Evolutionary conservation across 2,888 invertebrate species (phyloP).

Genomic region (Megamerina dolium): DNA sequence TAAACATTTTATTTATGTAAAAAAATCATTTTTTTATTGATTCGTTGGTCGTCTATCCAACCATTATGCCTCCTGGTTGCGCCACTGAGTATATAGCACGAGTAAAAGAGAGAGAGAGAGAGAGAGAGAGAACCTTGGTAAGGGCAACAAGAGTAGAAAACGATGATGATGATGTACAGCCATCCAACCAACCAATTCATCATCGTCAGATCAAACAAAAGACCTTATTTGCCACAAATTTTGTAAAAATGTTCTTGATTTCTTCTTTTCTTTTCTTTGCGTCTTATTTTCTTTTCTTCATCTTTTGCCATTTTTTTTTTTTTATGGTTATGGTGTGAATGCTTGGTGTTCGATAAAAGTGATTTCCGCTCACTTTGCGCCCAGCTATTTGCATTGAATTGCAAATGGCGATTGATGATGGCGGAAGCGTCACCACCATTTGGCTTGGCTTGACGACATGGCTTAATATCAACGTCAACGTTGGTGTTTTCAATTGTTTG

Average conservation of each 20-base stretch:
- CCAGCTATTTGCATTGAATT: conserved; percentile 34
- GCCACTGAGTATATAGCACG: too few relatives aligned
- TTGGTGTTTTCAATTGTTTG: conserved; percentile 11
- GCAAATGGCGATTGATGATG: conserved; percentile 33
- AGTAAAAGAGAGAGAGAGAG: too few relatives aligned
- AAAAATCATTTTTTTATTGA: too few relatives aligned
- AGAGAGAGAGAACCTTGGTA: too few relatives aligned
- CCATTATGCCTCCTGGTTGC: too few relatives aligned
- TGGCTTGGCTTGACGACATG: too few relatives aligned
- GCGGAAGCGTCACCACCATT: conserved; percentile 33
- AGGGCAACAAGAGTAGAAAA: too few relatives aligned
- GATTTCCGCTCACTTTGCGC: conserved; percentile 35
- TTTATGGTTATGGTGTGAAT: too few relatives aligned
- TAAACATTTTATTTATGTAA: too few relatives aligned
- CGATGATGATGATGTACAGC: too few relatives aligned
- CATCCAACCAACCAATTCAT: conserved; percentile 11
- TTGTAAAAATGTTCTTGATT: background rate
- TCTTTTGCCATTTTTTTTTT: background rate
- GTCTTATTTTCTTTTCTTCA: background rate
- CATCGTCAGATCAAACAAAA: conserved; percentile 7
- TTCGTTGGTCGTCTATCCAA: too few relatives aligned
- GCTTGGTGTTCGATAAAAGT: conserved; percentile 24
- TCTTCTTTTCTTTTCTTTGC: background rate
- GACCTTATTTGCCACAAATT: conserved; percentile 8
- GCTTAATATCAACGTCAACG: too few relatives aligned